phyloP scores from a whole-genome alignment of 2,888 invertebrate genomes.

The Glyphotaelius pellucidus region DNA sequence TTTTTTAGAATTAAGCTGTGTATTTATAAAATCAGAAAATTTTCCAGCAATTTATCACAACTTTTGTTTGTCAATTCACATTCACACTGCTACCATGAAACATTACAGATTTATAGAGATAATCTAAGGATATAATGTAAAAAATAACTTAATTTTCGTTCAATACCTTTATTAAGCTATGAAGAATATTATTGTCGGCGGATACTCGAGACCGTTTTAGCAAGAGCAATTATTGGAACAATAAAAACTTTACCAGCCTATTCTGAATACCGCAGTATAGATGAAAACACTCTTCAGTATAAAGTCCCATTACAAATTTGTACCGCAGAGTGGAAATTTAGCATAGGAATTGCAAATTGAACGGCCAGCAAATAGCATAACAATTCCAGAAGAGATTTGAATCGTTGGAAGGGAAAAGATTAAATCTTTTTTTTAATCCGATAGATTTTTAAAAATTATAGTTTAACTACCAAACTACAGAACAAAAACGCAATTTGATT shows the following conservation, averaged over 20 bases:
- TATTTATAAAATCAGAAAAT: too few species aligned
- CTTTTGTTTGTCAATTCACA: too few species aligned
- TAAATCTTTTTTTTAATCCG: not conserved
- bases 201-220: not conserved
- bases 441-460: not conserved
- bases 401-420: not conserved
- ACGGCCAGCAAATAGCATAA: constrained; percentile 39
- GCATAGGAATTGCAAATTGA: constrained; percentile 54
- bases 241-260: constrained; percentile 47
- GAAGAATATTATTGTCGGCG: not conserved
- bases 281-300: constrained; percentile 44
- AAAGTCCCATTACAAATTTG: constrained; percentile 51
- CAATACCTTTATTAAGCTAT: not conserved
- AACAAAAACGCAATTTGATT: too few species aligned
- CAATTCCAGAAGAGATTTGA: constrained; percentile 11
- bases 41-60: too few species aligned
- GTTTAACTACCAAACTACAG: not conserved
- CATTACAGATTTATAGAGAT: too few species aligned
- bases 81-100: too few species aligned
- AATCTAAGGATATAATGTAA: too few species aligned
- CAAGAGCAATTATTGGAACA: constrained; percentile 48
- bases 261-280: constrained; percentile 18
- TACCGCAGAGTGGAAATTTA: constrained; percentile 49
- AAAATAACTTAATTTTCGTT: not conserved
- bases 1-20: too few species aligned